These are phyloP conservation scores for Corydoras maculifer DNA, from an alignment of 2,113 vertebrate species.

Conservation along the genomic window DNA sequence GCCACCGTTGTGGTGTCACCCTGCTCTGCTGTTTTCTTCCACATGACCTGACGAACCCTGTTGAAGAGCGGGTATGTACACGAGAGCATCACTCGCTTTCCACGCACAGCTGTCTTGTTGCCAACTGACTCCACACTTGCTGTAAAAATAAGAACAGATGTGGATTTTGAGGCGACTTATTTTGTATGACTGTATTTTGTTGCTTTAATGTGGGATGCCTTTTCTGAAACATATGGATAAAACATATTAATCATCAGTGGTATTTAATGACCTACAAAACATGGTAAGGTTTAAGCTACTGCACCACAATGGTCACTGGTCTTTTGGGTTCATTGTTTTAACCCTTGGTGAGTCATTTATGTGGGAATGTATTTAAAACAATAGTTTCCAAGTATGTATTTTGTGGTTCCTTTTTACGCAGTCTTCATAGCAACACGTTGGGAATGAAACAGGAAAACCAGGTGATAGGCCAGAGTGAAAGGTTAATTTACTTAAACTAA, in stretches of 20 bases:
- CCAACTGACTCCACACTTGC: constrained; percentile 50
- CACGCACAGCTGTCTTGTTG: constrained; percentile 55
- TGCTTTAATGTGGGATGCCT: constrained; percentile 16
- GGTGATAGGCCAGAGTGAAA: background rate
- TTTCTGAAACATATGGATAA: background rate
- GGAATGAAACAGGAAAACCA: constrained; percentile 1
- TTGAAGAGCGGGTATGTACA: constrained; percentile 56
- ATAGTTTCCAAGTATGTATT: background rate
- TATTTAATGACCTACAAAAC: background rate
- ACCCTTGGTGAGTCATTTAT: background rate
- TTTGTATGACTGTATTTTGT: background rate
- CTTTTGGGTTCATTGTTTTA: background rate
- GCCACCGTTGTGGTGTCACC: constrained; percentile 55
- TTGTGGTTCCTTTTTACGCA: constrained; percentile 10
- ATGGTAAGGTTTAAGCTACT: constrained; percentile 3
- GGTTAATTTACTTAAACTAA: background rate
- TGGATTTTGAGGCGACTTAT: background rate
- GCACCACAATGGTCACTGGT: background rate
- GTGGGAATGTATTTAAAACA: background rate
- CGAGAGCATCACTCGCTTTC: constrained; percentile 47
- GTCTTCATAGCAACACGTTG: background rate
- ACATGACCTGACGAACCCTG: constrained; percentile 61
- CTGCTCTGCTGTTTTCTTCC: constrained; percentile 62
- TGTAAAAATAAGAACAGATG: constrained; percentile 30
- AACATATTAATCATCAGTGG: background rate